Conservation (phyloP, 2,888 invertebrate species). For the Andrena haemorrhoa region DNA sequence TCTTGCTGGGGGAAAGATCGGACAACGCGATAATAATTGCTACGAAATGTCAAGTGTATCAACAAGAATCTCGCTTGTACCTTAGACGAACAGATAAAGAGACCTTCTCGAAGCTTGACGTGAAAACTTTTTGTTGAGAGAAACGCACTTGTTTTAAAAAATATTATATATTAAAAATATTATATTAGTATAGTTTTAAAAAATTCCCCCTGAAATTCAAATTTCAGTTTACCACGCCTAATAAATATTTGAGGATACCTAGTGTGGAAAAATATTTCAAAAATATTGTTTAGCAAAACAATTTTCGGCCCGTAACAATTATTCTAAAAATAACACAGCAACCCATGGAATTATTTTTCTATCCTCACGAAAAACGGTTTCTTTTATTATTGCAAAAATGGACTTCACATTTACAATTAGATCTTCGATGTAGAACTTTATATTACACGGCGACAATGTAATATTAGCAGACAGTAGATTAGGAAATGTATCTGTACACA, state of each 20-base stretch:
- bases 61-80: slow-evolving; percentile 57
- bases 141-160: background rate
- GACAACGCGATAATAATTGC: slow-evolving; percentile 57
- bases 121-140: slow-evolving; percentile 9
- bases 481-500: slow-evolving; percentile 47
- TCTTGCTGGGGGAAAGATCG: slow-evolving; percentile 39
- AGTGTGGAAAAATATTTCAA: too few species aligned
- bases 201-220: background rate
- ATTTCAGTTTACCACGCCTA: background rate
- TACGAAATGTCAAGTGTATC: slow-evolving; percentile 58
- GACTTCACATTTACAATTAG: background rate
- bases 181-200: too few species aligned
- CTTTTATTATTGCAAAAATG: too few species aligned
- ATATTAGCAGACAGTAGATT: slow-evolving; percentile 13
- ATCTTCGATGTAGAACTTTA: background rate
- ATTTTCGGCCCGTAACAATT: too few species aligned
- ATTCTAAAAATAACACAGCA: too few species aligned
- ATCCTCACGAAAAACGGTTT: background rate
- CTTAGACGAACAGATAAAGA: slow-evolving; percentile 34
- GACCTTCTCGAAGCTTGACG: slow-evolving; percentile 20
- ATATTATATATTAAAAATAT: too few species aligned
- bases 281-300: too few species aligned
- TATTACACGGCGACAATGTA: background rate
- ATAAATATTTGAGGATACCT: too few species aligned
- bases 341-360: too few species aligned